Percentiles rank a stretch among this genome's conserved stretches.
Conservation (phyloP, 2,113 vertebrate species). For the Coptodon rendalli region DNA sequence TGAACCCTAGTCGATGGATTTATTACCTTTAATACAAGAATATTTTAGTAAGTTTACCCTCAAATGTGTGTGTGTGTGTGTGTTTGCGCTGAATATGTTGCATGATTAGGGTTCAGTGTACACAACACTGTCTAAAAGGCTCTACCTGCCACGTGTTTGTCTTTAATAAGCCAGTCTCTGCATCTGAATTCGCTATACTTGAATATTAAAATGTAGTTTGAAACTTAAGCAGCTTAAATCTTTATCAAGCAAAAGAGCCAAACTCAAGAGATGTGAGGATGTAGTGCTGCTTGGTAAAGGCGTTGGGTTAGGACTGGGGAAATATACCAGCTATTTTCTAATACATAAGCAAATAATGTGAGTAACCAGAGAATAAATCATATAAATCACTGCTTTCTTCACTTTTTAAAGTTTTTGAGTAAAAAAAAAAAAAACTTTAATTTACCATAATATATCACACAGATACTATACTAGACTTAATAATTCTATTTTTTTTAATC, state of each 20-base stretch:
- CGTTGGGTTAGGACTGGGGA: neutral
- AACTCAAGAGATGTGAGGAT: neutral
- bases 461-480: neutral
- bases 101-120: neutral
- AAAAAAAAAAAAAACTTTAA: neutral
- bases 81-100: neutral
- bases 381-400: neutral
- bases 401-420: neutral
- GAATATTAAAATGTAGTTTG: neutral
- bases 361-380: neutral
- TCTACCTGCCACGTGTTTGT: neutral
- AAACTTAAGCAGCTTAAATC: neutral
- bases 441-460: neutral
- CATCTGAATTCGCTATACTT: neutral
- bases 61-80: neutral
- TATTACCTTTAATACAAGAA: constrained; percentile 64
- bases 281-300: neutral
- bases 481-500: neutral
- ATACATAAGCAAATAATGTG: neutral
- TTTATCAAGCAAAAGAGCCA: neutral
- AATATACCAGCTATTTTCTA: neutral
- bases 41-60: constrained; percentile 65
- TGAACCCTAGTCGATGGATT: constrained; percentile 71
- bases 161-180: neutral
- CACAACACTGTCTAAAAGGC: neutral